Percentiles rank a stretch among this genome's conserved stretches.
Conservation (phyloP, 2,888 invertebrate species). For the Aphrophora alni region DNA sequence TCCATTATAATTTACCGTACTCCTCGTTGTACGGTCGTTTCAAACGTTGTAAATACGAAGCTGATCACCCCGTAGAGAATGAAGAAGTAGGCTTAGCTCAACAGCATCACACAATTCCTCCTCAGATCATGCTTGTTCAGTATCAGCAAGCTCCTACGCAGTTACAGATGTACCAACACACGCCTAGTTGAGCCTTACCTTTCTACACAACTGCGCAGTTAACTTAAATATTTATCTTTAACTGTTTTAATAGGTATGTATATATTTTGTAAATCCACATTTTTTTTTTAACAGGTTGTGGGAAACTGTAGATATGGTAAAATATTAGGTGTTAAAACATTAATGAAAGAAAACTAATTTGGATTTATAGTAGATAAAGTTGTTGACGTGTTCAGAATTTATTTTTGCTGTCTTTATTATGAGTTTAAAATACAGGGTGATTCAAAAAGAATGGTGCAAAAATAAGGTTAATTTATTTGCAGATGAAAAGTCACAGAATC, state of each 20-base stretch:
- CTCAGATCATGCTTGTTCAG: constrained; percentile 52
- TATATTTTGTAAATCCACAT: not conserved
- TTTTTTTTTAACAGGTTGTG: too few species aligned
- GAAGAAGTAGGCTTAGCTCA: constrained; percentile 28
- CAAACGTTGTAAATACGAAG: constrained; percentile 84
- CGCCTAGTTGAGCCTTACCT: constrained; percentile 35
- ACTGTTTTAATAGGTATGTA: not conserved
- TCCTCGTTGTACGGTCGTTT: constrained; percentile 89
- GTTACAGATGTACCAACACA: constrained; percentile 51
- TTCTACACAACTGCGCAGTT: not conserved
- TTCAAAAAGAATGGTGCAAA: too few species aligned
- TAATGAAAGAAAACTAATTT: too few species aligned
- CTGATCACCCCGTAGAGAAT: constrained; percentile 55
- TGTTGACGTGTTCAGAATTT: too few species aligned
- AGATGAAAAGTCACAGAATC: too few species aligned
- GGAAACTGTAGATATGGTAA: too few species aligned
- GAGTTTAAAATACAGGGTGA: too few species aligned
- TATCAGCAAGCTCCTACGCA: constrained; percentile 48
- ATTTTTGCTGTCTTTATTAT: too few species aligned
- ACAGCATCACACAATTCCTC: constrained; percentile 27
- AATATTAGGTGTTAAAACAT: too few species aligned
- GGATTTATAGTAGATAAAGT: too few species aligned
- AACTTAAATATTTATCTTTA: not conserved
- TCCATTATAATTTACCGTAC: constrained; percentile 89
- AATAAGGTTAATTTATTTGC: too few species aligned